Evolutionary conservation across 1,140 invertebrate species (phyloP).

Genomic region (Phymastichus coffea): DNA sequence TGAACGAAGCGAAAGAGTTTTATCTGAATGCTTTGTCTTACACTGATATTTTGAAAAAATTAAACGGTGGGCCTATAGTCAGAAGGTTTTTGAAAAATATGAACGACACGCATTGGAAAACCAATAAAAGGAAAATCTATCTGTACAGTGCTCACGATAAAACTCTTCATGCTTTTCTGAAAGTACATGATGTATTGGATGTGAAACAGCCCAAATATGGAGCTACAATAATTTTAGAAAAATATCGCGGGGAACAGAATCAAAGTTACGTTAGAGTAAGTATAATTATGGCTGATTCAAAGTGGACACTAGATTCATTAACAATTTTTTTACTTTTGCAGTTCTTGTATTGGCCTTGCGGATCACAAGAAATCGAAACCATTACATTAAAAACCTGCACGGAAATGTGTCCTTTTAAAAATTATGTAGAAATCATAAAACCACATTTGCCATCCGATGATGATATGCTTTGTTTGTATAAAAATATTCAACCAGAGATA

Average conservation of each 20-base stretch:
- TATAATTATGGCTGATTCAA: not conserved
- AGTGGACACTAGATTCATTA: too few species aligned
- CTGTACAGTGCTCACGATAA: constrained; percentile 8
- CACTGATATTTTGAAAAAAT: not conserved
- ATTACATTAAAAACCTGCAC: not conserved
- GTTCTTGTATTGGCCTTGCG: not conserved
- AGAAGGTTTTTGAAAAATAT: constrained; percentile 1
- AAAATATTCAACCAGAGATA: not conserved
- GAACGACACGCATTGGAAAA: not conserved
- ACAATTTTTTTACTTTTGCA: not conserved
- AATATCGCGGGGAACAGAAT: not conserved
- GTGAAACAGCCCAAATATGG: not conserved
- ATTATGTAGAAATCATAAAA: not conserved
- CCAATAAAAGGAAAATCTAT: constrained; percentile 4
- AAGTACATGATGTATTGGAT: not conserved
- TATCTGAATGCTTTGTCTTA: not conserved
- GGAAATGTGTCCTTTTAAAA: constrained; percentile 1
- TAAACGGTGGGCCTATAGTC: not conserved
- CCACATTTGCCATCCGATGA: constrained; percentile 1
- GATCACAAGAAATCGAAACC: constrained; percentile 1
- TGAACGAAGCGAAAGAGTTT: not conserved
- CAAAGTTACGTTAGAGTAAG: constrained; percentile 3
- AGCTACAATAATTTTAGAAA: not conserved
- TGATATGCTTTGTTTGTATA: constrained; percentile 3
- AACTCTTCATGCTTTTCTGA: not conserved